Percentiles rank a stretch among this genome's conserved stretches.
These are phyloP conservation scores for Corythornis cristatus DNA, from an alignment of 2,113 vertebrate species.

Conservation along the genomic window DNA sequence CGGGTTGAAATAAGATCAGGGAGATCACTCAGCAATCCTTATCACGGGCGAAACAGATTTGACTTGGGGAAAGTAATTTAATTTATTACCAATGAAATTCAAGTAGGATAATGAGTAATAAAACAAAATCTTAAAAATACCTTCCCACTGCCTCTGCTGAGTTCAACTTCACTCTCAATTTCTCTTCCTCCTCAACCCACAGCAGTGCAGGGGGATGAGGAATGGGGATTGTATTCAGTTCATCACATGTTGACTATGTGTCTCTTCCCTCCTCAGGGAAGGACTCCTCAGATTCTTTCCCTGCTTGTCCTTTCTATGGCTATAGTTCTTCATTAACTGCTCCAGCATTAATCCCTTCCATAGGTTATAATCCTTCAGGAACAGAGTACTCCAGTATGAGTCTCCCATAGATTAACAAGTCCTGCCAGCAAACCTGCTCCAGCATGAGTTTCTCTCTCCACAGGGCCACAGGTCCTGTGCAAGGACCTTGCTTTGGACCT, in stretches of 20 bases:
- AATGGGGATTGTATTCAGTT: fast-evolving
- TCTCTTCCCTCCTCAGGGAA: background rate
- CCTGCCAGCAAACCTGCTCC: background rate
- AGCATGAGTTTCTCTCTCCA: background rate
- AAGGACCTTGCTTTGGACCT: background rate
- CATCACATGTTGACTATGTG: background rate
- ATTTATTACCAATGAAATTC: background rate
- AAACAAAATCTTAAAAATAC: background rate
- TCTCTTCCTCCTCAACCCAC: background rate
- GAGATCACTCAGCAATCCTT: background rate
- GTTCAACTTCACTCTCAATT: fast-evolving
- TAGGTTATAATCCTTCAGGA: background rate
- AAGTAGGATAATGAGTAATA: background rate
- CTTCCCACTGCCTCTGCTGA: background rate
- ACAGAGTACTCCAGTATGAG: background rate
- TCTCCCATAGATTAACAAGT: background rate
- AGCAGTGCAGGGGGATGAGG: too few species aligned
- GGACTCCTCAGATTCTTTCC: background rate
- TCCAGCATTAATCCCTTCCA: background rate
- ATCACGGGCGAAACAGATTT: background rate
- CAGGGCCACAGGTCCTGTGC: background rate
- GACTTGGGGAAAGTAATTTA: background rate
- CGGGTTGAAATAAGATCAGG: background rate
- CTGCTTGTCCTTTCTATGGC: background rate
- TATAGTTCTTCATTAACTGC: background rate